Evolutionary conservation across 2,888 invertebrate species (phyloP), one percentile per base, ranked within the genome.

Genomic region (Cryptus armator): DNA sequence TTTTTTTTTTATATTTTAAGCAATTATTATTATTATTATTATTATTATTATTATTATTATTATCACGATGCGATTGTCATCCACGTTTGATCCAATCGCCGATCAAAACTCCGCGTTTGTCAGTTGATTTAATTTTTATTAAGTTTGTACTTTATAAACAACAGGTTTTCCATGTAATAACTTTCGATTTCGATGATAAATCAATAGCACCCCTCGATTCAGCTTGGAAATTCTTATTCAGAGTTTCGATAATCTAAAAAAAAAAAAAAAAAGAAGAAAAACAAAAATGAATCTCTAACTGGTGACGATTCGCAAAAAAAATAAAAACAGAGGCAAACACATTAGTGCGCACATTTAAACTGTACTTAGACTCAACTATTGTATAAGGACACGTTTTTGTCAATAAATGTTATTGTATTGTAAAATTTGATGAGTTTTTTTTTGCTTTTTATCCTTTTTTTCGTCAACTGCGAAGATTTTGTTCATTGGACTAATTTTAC

Each of bases 331-430:
- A 79, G 74, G 56, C 64, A 75, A 79, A 74, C 56, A 76, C 46
- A n/a, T 48, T 51, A 62, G 37, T 32, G 56, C 79, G 56, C 81
- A 78, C 72, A 51, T 74, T 68, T 62, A 43, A 79, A 81, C 24
- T 48, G 44, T 87, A 86, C 84, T 89, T 90, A 90, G 85, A 89
- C 87, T 87, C 89, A 88, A 89, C 43, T 89, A 87, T 81, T 90
- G 88, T 90, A 87, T 87, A 72, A 86, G 84, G 88, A 87, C 87
- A 80, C 82, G 80, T 87, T 77, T 87, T 89, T 89, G 89, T 90
- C 90, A 91, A 90, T 91, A 91, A 91, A 91, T 88, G 89, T 91
- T 91, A 88, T 89, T 86, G 86, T 88, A 92, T 90, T 89, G 90
- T 87, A 83, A 74, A 46, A 48, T 43, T 10, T 48, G 4, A 43